Evolutionary conservation across 2,797 vertebrate genomes (phyloP), one percentile per base, ranked within the genome.

Genomic region (Benthosema pterotum): DNA sequence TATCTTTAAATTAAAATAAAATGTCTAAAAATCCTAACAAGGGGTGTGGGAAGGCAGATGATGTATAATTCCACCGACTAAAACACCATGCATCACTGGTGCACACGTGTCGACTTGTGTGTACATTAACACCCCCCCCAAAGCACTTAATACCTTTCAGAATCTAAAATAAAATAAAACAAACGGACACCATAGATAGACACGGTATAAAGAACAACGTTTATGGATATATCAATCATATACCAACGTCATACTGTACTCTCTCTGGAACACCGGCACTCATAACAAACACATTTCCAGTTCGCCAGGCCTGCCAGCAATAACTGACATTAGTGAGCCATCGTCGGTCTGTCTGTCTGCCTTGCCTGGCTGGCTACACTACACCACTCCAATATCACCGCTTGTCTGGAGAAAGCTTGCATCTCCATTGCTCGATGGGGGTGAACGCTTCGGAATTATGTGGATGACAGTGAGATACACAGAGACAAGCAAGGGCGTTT

Each of bases 371-470:
- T 22, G 60, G 80, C 79, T 79, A 47, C 79, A 78, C 79, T 79
- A 47, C 79, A 78, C 74, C 83, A 83, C 83, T 85, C 82, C 83
- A 71, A 80, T 79, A 77, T 25, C 22, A 25, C 5, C 22, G 22
- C 22, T n/a, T 25, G 22, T 25, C 22, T 25, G 22, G 22, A 25
- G 22, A 2, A 25, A 25, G 3, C 22, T 25, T 25, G 22, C 22
- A 25, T 25, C 22, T 25, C 22, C 22, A 25, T 25, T n/a, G 22
- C 5, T 25, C 22, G 80, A 73, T 25, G 22, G 78, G 85, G 81
- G 83, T 87, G 74, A 84, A 89, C 75, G 82, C 77, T 85, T 76
- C 84, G 69, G 86, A 84, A 83, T 78, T 71, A 75, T 72, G 81
- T 79, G 79, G 83, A 25, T 80, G 82, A 83, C 69, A 76, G 73